These are phyloP conservation scores for Steinernema feltiae DNA, from an alignment of 1,140 invertebrate genomes.

Conservation along the genomic window DNA sequence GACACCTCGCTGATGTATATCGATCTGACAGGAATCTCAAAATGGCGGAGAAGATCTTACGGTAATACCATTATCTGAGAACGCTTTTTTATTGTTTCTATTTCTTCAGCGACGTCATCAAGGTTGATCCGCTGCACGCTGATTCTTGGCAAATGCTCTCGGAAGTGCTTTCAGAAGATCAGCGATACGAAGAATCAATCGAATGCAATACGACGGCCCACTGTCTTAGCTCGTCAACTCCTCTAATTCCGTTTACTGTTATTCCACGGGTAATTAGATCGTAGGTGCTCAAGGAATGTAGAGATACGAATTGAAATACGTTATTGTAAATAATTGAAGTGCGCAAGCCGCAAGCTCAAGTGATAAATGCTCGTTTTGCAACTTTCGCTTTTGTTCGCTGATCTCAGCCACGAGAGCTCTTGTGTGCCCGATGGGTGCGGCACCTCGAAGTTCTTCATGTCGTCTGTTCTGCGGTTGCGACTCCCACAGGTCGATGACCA, in stretches of 20 bases:
- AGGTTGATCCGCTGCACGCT: slow-evolving; percentile 44
- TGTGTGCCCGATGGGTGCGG: too few species aligned
- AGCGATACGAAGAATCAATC: slow-evolving; percentile 36
- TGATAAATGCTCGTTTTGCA: too few species aligned
- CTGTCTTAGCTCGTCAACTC: slow-evolving; percentile 43
- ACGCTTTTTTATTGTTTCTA: not conserved
- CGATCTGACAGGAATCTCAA: slow-evolving; percentile 42
- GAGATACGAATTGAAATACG: not conserved
- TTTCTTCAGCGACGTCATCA: slow-evolving; percentile 48
- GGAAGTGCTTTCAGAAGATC: slow-evolving; percentile 36
- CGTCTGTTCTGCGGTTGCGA: too few species aligned
- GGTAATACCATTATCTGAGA: slow-evolving; percentile 10
- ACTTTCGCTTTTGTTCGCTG: too few species aligned
- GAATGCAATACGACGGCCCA: slow-evolving; percentile 50
- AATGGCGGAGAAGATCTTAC: slow-evolving; percentile 55
- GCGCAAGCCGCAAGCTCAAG: too few species aligned
- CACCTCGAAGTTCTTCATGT: too few species aligned
- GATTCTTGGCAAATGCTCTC: slow-evolving; percentile 49
- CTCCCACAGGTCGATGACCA: too few species aligned
- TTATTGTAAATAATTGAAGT: too few species aligned
- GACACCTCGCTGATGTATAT: slow-evolving; percentile 42
- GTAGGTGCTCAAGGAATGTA: slow-evolving; percentile 11
- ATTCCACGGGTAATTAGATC: slow-evolving; percentile 48
- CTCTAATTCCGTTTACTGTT: slow-evolving; percentile 50
- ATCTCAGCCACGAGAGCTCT: too few species aligned